A percentile compares a stretch with the other conserved stretches of the same genome.
Evolutionary conservation across 2,113 vertebrate species (phyloP).

Genomic region (Microcebus jonahi): DNA sequence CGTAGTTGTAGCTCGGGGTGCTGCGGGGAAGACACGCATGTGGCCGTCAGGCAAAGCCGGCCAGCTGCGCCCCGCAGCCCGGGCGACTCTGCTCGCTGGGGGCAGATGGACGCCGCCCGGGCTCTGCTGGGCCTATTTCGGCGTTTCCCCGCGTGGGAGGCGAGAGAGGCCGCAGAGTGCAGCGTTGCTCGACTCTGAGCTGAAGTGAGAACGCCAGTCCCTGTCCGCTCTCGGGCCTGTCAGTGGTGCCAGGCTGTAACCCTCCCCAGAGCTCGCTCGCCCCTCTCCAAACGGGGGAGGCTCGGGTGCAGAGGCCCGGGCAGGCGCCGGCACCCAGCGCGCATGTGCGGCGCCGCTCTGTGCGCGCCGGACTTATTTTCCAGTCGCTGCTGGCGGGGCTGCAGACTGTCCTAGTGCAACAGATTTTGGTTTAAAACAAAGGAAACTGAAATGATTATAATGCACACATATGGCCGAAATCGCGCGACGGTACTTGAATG

Average conservation of each 20-base stretch:
- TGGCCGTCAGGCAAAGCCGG: background rate
- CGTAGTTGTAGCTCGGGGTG: constrained; percentile 98
- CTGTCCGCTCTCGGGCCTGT: background rate
- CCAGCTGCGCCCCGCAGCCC: background rate
- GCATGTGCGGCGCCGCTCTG: fast-evolving
- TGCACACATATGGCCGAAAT: fast-evolving
- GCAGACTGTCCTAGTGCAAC: background rate
- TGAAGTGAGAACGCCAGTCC: background rate
- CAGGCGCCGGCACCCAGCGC: fast-evolving
- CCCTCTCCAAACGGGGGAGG: background rate
- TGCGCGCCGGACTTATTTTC: background rate
- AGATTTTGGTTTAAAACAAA: background rate
- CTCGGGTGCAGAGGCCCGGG: fast-evolving
- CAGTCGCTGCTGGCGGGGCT: fast-evolving
- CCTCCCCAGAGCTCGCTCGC: background rate
- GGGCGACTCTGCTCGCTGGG: background rate
- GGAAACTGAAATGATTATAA: background rate
- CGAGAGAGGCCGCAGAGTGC: fast-evolving
- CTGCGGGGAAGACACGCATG: constrained; percentile 80
- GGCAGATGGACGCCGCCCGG: fast-evolving
- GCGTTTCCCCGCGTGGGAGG: fast-evolving
- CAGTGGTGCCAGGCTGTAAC: background rate
- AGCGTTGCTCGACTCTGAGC: fast-evolving
- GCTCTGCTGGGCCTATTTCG: fast-evolving
- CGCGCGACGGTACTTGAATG: fast-evolving